These are phyloP conservation scores for Nesidiocoris tenuis DNA, from an alignment of 2,888 invertebrate species.

Conservation along the genomic window DNA sequence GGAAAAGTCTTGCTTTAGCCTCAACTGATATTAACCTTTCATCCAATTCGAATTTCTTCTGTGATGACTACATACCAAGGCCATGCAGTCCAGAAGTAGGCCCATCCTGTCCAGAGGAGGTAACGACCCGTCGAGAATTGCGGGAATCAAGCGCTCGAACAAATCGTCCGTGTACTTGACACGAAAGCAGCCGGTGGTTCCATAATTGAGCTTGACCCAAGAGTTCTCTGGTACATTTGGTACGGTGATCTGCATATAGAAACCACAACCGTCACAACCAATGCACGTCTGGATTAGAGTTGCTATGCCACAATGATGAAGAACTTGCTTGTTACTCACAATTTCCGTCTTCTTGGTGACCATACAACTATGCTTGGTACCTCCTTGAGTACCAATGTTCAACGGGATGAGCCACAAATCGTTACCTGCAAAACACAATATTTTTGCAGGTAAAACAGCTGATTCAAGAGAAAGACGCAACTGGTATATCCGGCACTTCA, in stretches of 20 bases:
- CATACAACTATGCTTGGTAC: neutral
- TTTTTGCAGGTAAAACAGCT: no score
- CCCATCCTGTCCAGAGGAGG: slow-evolving; percentile 88
- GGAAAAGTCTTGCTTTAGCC: no score
- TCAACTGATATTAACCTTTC: no score
- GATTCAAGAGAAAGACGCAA: neutral
- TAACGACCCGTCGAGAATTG: slow-evolving; percentile 73
- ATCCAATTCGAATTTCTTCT: no score
- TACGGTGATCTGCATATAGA: slow-evolving; percentile 53
- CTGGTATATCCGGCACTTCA: no score
- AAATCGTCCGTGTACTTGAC: slow-evolving; percentile 78
- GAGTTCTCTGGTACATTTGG: slow-evolving; percentile 69
- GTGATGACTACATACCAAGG: slow-evolving; percentile 65
- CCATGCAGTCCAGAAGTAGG: slow-evolving; percentile 87
- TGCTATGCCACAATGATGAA: neutral
- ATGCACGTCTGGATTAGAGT: no score
- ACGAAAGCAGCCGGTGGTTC: slow-evolving; percentile 85
- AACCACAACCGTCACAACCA: no score
- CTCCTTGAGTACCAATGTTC: neutral
- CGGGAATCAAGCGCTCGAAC: slow-evolving; percentile 74
- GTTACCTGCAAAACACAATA: neutral
- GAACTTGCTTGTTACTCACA: no score
- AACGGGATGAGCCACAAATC: neutral
- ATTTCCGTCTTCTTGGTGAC: neutral
- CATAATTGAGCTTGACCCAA: slow-evolving; percentile 90